phyloP scores from a whole-genome alignment of 2,797 vertebrate genomes.

The Hydrophis major region DNA sequence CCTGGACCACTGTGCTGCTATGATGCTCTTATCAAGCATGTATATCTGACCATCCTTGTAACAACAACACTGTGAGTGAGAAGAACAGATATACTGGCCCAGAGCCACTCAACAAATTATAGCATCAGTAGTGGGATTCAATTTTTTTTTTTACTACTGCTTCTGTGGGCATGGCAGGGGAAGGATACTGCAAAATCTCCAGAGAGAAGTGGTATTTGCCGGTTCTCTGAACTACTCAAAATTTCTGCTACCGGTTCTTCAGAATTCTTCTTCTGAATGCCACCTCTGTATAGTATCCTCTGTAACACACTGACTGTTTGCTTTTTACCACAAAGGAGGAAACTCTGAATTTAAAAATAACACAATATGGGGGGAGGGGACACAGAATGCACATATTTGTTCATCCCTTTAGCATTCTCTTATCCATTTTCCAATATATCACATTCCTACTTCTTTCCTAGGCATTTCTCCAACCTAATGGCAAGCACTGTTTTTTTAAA shows the following conservation, averaged over 20 bases:
- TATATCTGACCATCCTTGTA: not conserved
- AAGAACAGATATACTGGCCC: not conserved
- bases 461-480: not conserved
- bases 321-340: not conserved
- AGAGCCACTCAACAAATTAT: not conserved
- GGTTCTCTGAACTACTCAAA: too few species aligned
- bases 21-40: not conserved
- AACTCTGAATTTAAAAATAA: not conserved
- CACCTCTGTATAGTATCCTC: not conserved
- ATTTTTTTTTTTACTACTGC: too few species aligned
- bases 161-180: too few species aligned
- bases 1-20: not conserved
- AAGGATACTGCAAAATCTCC: too few species aligned
- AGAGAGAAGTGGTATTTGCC: too few species aligned
- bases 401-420: not conserved
- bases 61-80: not conserved
- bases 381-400: not conserved
- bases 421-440: not conserved
- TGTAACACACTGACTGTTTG: not conserved
- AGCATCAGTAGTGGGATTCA: not conserved
- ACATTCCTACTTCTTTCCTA: not conserved
- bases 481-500: not conserved
- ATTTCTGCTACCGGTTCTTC: too few species aligned
- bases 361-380: not conserved
- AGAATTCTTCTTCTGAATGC: too few species aligned